A percentile compares a stretch with the other conserved stretches of the same genome.
Conservation (phyloP, 1,140 invertebrate species). For the Mamestra configurata region DNA sequence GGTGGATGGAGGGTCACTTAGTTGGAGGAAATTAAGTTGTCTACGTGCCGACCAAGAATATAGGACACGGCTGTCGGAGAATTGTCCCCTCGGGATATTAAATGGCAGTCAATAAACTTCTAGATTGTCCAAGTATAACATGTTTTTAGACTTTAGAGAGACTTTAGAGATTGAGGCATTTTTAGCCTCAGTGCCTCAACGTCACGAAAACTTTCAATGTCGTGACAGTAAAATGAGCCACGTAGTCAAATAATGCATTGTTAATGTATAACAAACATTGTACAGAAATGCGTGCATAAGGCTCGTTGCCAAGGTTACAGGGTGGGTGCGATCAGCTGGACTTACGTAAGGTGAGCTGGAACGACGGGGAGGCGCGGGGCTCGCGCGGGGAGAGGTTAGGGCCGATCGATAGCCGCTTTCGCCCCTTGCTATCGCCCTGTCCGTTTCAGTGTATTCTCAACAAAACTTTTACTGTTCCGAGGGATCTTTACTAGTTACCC, state of each 20-base stretch:
- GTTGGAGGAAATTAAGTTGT: constrained; percentile 66
- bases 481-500: constrained; percentile 48
- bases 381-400: constrained; percentile 67
- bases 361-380: constrained; percentile 55
- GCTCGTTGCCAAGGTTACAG: constrained; percentile 85
- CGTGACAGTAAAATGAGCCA: neutral
- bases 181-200: neutral
- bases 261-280: constrained; percentile 19
- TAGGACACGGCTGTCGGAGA: constrained; percentile 17
- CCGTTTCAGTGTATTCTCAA: constrained; percentile 69
- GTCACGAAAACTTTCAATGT: neutral
- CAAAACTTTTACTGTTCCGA: constrained; percentile 62
- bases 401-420: constrained; percentile 84
- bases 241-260: constrained; percentile 17
- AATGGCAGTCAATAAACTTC: neutral
- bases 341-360: constrained; percentile 82
- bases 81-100: neutral
- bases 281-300: constrained; percentile 67
- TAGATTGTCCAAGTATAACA: neutral
- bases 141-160: neutral
- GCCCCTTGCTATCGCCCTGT: constrained; percentile 76
- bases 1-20: constrained; percentile 45
- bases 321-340: constrained; percentile 86
- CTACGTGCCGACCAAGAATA: constrained; percentile 29
- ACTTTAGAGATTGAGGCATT: neutral